Evolutionary conservation across 2,797 vertebrate species (phyloP), one percentile per base, ranked within the genome.

Genomic region (Periparus ater): DNA sequence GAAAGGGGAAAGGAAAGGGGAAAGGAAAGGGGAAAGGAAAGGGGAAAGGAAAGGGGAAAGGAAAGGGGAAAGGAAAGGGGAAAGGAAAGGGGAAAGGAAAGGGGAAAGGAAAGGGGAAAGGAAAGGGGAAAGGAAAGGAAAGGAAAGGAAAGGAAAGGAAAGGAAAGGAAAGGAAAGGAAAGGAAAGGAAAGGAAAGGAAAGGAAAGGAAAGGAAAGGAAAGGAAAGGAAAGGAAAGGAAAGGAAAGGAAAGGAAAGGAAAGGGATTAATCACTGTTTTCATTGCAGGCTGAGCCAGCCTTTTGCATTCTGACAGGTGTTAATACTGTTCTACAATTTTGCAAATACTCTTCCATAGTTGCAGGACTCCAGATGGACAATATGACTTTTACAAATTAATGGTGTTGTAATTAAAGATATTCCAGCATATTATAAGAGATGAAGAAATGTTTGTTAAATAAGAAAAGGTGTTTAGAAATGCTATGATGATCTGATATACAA

Each of bases 271-370:
- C 45, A 47, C 16, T 80, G 19, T 23, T 93, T 93, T 95, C 91
- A 93, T n/a, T 88, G 93, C 95, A 94, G 92, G 44, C 55, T 89
- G 57, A 93, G 77, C 26, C 66, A 85, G 51, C 16, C 51, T 89
- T 94, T 95, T 93, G 65, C 9, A 1, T 93, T 91, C 91, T 95
- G 95, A 70, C 83, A 95, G 75, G 87, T 96, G 90, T 91, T 95
- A 89, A 92, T 88, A 60, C 55, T 72, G 40, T 84, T 78, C 71
- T 84, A 45, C 54, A 71, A 12, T 87, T 94, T 89, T 85, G 44
- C 30, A 71, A 88, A 88, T 79, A 26, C 20, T 76, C 30, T 84
- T 87, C 66, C 36, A 23, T 58, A 71, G 44, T 66, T 84, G 83
- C 47, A 77, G 54, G 60, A 91, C 71, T 89, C 67, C 75, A 94